Conservation (phyloP, 2,113 vertebrate species). For the Phrynosoma platyrhinos region DNA sequence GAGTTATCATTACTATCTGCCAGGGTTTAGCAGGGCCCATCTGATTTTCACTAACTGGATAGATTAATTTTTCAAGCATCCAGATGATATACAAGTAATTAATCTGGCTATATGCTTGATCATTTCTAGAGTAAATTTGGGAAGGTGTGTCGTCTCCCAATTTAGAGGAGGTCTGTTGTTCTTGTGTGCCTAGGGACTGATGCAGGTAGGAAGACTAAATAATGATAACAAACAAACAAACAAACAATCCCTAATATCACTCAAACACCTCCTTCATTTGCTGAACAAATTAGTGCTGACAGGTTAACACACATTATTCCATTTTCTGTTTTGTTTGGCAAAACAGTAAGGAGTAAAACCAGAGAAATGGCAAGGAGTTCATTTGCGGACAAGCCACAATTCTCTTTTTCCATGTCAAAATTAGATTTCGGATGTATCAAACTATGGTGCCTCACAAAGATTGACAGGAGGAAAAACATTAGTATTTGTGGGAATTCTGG, state of each 20-base stretch:
- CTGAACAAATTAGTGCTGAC: not conserved
- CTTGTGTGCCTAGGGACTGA: not conserved
- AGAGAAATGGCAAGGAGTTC: not conserved
- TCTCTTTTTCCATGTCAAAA: constrained; percentile 8
- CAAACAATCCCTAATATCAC: no score
- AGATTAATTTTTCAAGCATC: not conserved
- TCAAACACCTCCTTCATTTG: not conserved
- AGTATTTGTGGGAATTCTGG: constrained; percentile 5
- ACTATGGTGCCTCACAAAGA: not conserved
- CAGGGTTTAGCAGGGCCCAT: not conserved
- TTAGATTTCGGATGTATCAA: not conserved
- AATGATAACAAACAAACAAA: not conserved
- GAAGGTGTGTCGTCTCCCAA: not conserved
- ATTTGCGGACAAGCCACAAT: constrained; percentile 15
- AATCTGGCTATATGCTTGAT: not conserved
- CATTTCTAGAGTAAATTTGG: not conserved
- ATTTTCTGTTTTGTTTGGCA: not conserved
- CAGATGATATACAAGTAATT: not conserved
- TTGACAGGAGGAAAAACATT: constrained; percentile 3
- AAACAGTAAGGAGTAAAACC: not conserved
- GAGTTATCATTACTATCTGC: not conserved
- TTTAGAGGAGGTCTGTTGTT: not conserved
- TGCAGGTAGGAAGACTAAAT: no score
- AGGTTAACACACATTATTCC: not conserved
- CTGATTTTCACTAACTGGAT: not conserved